A percentile compares a stretch with the other conserved stretches of the same genome.
These are phyloP conservation scores for Drosophila carrolli DNA, from an alignment of 1,140 invertebrate genomes.

Conservation along the genomic window DNA sequence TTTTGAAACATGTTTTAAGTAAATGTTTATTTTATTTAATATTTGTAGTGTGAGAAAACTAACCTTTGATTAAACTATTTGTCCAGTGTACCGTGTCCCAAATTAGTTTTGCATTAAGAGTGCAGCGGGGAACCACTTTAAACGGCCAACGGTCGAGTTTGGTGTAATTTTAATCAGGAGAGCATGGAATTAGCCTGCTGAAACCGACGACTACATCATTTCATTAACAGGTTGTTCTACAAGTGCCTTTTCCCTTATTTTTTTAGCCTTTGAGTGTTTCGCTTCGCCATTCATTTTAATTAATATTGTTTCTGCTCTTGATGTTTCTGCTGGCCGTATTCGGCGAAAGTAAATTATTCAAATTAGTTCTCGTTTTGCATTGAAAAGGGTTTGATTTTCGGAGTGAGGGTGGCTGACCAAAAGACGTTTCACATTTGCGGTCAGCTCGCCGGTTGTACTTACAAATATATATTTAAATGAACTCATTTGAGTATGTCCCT, in stretches of 20 bases:
- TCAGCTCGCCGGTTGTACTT: not conserved
- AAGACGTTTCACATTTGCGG: constrained; percentile 53
- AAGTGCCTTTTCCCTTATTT: not conserved
- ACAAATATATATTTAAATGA: constrained; percentile 12
- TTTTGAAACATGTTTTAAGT: too few species aligned
- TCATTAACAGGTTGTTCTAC: constrained; percentile 19
- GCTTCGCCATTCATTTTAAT: constrained; percentile 43
- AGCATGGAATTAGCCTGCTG: constrained; percentile 1
- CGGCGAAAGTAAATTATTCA: constrained; percentile 59
- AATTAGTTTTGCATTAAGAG: constrained; percentile 35
- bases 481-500: constrained; percentile 2
- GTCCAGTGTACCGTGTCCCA: constrained; percentile 1
- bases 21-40: too few species aligned
- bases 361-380: constrained; percentile 64
- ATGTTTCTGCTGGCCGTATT: constrained; percentile 2
- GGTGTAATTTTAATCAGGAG: constrained; percentile 16
- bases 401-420: constrained; percentile 45
- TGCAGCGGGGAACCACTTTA: not conserved
- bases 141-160: not conserved
- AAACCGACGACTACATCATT: not conserved
- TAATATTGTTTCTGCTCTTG: constrained; percentile 34
- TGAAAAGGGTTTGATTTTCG: constrained; percentile 62
- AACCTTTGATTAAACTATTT: too few species aligned
- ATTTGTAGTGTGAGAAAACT: too few species aligned
- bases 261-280: constrained; percentile 14